These are phyloP conservation scores for Corythoichthys intestinalis DNA, from an alignment of 2,113 vertebrate species.

Conservation along the genomic window DNA sequence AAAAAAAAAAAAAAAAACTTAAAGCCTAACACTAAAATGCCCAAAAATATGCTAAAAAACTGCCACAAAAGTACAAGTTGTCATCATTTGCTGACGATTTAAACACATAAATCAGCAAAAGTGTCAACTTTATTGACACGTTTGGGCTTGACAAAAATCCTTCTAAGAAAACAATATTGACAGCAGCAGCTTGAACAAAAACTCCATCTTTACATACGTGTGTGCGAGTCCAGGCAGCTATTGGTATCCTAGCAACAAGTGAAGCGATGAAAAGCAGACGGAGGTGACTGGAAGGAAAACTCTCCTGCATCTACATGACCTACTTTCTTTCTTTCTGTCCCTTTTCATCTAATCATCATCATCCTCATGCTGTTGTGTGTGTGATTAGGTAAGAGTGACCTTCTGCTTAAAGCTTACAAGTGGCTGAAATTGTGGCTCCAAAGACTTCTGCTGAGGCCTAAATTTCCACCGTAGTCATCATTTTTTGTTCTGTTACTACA, in stretches of 20 bases:
- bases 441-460: background rate
- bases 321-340: constrained; percentile 10
- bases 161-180: background rate
- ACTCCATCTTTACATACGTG: background rate
- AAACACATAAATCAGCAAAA: background rate
- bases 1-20: no score
- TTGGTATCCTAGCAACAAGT: constrained; percentile 28
- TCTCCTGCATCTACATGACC: constrained; percentile 28
- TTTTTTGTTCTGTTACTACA: background rate
- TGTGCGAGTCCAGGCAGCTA: background rate
- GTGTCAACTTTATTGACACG: background rate
- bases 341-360: background rate
- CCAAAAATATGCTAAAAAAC: no score
- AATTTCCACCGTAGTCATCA: background rate
- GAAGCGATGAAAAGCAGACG: background rate
- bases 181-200: background rate
- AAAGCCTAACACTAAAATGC: no score
- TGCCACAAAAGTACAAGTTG: background rate
- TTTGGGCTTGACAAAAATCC: background rate
- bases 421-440: background rate
- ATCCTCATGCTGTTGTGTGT: background rate
- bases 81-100: no score
- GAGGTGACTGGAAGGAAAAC: constrained; percentile 9
- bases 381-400: background rate
- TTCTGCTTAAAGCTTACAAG: background rate